Conservation (phyloP, 2,888 invertebrate genomes). For the Cartodere bifasciata region DNA sequence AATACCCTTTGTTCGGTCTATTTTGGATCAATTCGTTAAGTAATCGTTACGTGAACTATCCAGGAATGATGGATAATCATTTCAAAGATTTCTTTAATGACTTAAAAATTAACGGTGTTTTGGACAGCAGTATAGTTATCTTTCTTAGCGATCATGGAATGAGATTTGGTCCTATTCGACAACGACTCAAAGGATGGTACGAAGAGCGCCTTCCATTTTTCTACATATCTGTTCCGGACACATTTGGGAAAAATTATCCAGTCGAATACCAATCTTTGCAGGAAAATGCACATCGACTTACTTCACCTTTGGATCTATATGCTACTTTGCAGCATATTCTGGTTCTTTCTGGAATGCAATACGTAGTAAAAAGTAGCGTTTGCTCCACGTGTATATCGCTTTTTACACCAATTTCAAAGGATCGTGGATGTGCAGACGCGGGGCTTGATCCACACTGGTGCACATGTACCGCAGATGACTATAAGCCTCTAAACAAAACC, state of each 20-base stretch:
- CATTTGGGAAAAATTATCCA: constrained; percentile 44
- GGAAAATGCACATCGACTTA: constrained; percentile 51
- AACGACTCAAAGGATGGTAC: constrained; percentile 58
- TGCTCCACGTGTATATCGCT: constrained; percentile 56
- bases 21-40: constrained; percentile 74
- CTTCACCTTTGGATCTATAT: constrained; percentile 66
- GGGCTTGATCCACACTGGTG: constrained; percentile 62
- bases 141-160: constrained; percentile 73
- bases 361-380: constrained; percentile 28
- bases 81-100: constrained; percentile 47
- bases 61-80: constrained; percentile 52
- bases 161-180: constrained; percentile 52
- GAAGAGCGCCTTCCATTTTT: constrained; percentile 69
- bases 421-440: constrained; percentile 55
- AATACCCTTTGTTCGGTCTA: constrained; percentile 56
- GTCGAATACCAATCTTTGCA: constrained; percentile 43
- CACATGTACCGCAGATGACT: constrained; percentile 56
- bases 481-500: too few species aligned
- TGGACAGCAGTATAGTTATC: constrained; percentile 55
- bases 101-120: constrained; percentile 43
- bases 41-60: constrained; percentile 55
- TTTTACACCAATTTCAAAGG: constrained; percentile 43
- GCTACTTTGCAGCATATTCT: constrained; percentile 57
- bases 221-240: constrained; percentile 53
- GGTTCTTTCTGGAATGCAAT: constrained; percentile 35